Evolutionary conservation across 2,797 vertebrate genomes (phyloP).

Genomic region (Parauchenoglanis ngamensis): DNA sequence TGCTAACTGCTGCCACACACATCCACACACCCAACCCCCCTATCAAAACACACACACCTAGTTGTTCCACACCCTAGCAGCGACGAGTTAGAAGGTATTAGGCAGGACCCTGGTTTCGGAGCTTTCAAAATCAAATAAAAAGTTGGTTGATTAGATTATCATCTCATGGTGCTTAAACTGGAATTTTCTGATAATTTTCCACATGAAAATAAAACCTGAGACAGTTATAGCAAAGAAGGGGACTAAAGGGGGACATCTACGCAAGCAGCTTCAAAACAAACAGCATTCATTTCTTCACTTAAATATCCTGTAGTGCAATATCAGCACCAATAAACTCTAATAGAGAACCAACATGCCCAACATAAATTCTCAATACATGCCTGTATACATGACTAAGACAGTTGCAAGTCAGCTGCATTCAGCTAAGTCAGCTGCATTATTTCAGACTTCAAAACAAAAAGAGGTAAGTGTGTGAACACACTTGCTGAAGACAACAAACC

Average conservation of each 20-base stretch:
- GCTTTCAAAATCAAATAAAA: conserved; percentile 12
- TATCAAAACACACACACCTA: neutral
- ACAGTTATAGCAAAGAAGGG: neutral
- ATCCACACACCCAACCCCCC: neutral
- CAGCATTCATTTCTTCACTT: neutral
- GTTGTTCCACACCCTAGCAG: conserved; percentile 19
- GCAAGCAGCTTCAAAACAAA: neutral
- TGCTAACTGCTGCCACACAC: neutral
- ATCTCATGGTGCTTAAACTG: neutral
- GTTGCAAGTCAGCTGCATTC: too few relatives aligned
- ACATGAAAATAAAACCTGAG: neutral
- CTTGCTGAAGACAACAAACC: neutral
- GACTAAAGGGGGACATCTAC: neutral
- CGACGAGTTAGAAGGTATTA: conserved; percentile 37
- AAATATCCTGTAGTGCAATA: neutral
- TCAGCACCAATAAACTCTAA: neutral
- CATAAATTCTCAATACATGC: neutral
- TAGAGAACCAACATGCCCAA: neutral
- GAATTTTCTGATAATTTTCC: neutral
- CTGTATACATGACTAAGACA: neutral
- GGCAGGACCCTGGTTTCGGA: conserved; percentile 58
- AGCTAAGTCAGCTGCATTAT: neutral
- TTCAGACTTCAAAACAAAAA: neutral
- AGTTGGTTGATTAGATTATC: neutral
- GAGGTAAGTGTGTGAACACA: neutral